phyloP scores from a whole-genome alignment of 2,888 invertebrate species.

The Nephrotoma flavescens region DNA sequence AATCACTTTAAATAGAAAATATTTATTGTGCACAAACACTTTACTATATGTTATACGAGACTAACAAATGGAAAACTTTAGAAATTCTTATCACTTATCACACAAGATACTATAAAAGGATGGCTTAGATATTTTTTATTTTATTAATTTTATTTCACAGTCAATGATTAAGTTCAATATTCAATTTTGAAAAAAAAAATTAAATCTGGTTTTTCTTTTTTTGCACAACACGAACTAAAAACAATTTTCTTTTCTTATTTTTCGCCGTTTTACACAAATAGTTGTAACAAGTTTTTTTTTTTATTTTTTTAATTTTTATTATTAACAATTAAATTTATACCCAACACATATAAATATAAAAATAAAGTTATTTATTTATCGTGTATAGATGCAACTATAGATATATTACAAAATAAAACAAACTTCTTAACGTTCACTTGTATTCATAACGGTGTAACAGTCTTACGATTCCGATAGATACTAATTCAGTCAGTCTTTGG shows the following conservation, averaged over 20 bases:
- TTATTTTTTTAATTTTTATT: not conserved
- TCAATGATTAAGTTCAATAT: slow-evolving; percentile 3
- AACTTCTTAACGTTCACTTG: not conserved
- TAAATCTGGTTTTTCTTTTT: not conserved
- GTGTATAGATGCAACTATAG: not conserved
- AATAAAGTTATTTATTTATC: not conserved
- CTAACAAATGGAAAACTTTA: not conserved
- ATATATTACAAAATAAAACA: not conserved
- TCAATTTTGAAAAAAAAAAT: not conserved
- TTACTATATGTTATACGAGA: too few species aligned
- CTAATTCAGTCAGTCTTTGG: slow-evolving; percentile 10
- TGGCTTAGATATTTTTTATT: not conserved
- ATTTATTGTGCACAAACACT: not conserved
- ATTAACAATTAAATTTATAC: not conserved
- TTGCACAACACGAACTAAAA: not conserved
- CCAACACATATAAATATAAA: not conserved
- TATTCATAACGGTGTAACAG: slow-evolving; percentile 1
- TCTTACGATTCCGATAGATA: slow-evolving; percentile 4
- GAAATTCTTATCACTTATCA: not conserved
- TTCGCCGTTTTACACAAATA: not conserved
- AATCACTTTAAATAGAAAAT: not conserved
- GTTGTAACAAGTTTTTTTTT: not conserved
- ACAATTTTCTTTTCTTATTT: not conserved
- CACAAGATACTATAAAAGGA: not conserved
- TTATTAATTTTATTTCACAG: not conserved